Evolutionary conservation across 2,797 vertebrate genomes (phyloP), one percentile per base, ranked within the genome.

Genomic region (Euphonia xanthogaster): DNA sequence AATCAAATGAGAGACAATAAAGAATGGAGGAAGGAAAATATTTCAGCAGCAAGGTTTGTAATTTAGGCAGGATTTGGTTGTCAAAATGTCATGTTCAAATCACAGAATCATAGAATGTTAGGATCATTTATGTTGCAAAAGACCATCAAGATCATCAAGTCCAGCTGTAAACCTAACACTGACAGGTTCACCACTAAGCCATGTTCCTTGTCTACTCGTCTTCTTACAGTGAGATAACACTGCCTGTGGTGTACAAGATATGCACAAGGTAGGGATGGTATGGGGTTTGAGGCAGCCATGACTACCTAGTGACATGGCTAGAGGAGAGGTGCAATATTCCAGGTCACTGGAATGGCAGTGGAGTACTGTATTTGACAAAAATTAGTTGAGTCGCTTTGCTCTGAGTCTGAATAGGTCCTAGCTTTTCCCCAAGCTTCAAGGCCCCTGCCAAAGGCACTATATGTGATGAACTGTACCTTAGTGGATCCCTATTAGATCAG

Each of bases 171-270:
- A 67, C 3, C 2, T 62, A 9, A 37, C 8, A 42, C 5, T 47
- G 27, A 19, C 24, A 51, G 42, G 23, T 31, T 45, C 7, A 18
- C 12, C 10, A 27, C 23, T 40, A 48, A 85, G 58, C 24, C 14
- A 31, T 6, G 14, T 9, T 53, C 25, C 37, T 9, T 13, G 3
- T 66, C 48, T 51, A 8, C 21, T 14, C 0, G 0, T 21, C n/a
- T 40, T 57, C 63, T 50, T n/a, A 27, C 2, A 37, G 31, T 33
- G 45, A n/a, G 27, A 28, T 28, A 60, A 39, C 11, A 60, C 37
- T 40, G 31, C 19, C 27, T 88, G 22, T 6, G 2, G 4, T 17
- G 24, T 60, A 16, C 8, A 40, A 55, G 40, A 5, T 5, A 12
- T 12, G 10, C 5, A 50, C 6, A 63, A 55, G 13, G 11, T 7